These are phyloP conservation scores for Maniola jurtina DNA, from an alignment of 1,140 invertebrate genomes.

Conservation along the genomic window DNA sequence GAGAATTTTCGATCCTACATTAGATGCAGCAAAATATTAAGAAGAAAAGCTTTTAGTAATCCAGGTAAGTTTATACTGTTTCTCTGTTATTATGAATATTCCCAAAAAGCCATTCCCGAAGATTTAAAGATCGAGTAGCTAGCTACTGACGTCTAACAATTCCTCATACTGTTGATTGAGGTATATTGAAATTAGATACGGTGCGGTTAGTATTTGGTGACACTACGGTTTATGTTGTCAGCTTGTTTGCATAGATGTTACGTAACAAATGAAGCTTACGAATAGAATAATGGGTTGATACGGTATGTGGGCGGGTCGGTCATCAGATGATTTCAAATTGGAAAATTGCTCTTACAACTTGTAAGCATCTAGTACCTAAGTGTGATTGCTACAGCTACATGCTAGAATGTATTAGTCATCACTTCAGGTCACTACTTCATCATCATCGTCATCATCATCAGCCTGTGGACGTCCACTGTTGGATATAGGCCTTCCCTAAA, in stretches of 20 bases:
- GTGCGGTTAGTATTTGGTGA: conserved; percentile 21
- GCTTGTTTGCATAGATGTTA: conserved; percentile 14
- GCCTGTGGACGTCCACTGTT: too few species aligned
- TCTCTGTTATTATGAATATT: too few species aligned
- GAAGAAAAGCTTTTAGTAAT: too few species aligned
- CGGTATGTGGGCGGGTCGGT: not conserved
- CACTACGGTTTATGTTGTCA: conserved; percentile 16
- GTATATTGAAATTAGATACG: conserved; percentile 12
- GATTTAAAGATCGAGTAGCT: too few species aligned
- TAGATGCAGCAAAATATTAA: too few species aligned
- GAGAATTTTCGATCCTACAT: too few species aligned
- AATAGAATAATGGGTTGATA: conserved; percentile 6
- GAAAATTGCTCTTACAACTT: not conserved
- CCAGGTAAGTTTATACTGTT: too few species aligned
- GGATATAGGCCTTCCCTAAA: too few species aligned
- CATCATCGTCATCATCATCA: too few species aligned
- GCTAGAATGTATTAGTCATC: too few species aligned
- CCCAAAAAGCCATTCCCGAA: too few species aligned
- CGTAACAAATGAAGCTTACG: conserved; percentile 2
- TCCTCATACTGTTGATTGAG: not conserved
- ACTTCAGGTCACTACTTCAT: not conserved
- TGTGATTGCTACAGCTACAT: not conserved
- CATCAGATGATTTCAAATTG: not conserved
- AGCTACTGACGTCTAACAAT: conserved; percentile 2
- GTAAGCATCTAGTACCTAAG: not conserved